Base-by-base conservation (phyloP, 1,140 invertebrate species). In the Drosophila equinoxialis region DNA sequence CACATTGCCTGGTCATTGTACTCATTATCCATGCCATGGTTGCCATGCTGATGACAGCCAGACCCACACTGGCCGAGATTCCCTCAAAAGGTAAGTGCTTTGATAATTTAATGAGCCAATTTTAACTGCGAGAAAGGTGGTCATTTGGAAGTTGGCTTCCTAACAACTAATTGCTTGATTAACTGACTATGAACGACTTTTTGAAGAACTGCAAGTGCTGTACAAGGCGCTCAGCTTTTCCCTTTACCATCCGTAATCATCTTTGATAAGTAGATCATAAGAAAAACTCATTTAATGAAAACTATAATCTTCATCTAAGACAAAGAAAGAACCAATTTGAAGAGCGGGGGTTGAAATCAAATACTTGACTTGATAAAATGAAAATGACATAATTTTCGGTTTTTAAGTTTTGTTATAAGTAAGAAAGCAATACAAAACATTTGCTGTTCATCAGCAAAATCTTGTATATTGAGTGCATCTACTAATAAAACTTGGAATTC, bases 31-130 rank as follows among this genome's bases (percentile, higher is more conserved):
- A 71, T 58, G 68, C 67, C 51, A 65, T 59, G 45, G 66, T 76
- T 54, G 51, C 81, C 73, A 78, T 87, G 62, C 48, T 89, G 79
- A 83, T 87, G 80, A 74, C 68, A 57, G 73, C 77, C 63, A 70
- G 83, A 51, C 80, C 85, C 77, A 70, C 80, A 7, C 58, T 77
- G 17, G 84, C 84, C 73, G 84, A 87, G 70, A 87, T 87, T 69
- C 84, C 84, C 63, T 77, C 84, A 87, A 87, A 87, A 77, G 84
- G 84, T 87, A 87, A 87, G 84, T 89, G 66, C 77, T 89, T 89
- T 87, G 79, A 80, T 89, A 87, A 89, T 89, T 89, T 79, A 89
- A 86, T 89, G 72, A 83, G 76, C 65, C 71, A 10, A 55, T 70
- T 64, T 75, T 63, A 69, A 74, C 67, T 10, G n/a, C 57, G 57